phyloP scores from a whole-genome alignment of 2,113 vertebrate species.

The Rhipidura dahli region DNA sequence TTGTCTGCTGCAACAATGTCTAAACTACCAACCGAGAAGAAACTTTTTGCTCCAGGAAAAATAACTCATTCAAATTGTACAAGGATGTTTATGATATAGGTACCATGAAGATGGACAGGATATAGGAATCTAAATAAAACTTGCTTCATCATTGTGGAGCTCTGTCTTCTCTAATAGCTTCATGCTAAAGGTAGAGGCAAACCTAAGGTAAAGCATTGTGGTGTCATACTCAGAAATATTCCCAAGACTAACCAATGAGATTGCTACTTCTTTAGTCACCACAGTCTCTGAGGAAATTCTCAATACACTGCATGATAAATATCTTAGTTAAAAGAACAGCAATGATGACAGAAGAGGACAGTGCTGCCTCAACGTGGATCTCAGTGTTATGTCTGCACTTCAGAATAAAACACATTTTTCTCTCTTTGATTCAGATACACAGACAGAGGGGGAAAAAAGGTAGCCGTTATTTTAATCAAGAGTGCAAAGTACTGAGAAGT shows the following conservation, averaged over 20 bases:
- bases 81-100: background rate
- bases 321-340: background rate
- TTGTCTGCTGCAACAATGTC: background rate
- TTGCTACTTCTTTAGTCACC: background rate
- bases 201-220: background rate
- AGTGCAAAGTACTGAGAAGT: background rate
- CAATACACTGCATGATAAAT: background rate
- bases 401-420: background rate
- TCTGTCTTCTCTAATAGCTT: background rate
- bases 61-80: background rate
- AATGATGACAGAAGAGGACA: background rate
- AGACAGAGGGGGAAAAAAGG: background rate
- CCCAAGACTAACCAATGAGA: background rate
- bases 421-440: background rate
- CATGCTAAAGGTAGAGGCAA: background rate
- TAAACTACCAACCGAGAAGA: background rate
- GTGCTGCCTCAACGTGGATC: background rate
- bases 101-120: background rate
- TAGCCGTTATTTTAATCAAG: background rate
- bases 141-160: fast-evolving
- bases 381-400: background rate
- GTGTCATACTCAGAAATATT: background rate
- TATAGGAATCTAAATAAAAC: background rate
- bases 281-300: background rate
- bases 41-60: background rate